Conservation (phyloP, 2,797 vertebrate genomes). For the Oreortyx pictus region DNA sequence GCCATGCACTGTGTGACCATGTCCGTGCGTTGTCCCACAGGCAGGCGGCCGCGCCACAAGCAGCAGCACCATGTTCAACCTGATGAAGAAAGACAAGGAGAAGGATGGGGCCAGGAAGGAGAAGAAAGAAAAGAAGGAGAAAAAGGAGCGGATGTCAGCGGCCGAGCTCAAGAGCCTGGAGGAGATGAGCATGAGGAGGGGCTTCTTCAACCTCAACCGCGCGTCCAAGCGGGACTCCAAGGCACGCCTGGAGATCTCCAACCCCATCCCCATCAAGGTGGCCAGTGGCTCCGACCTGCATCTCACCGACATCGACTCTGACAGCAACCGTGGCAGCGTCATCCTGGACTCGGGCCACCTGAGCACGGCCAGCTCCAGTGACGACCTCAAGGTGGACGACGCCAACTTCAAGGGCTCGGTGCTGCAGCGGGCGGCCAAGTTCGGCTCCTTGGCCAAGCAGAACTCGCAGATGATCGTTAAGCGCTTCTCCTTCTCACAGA, state of each 20-base stretch:
- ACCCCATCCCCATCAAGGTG: conserved; percentile 98
- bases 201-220: conserved; percentile 96
- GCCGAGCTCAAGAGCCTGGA: conserved; percentile 95
- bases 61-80: conserved; percentile 89
- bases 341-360: conserved; percentile 90
- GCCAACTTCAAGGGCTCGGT: conserved; percentile 88
- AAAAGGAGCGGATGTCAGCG: conserved; percentile 95
- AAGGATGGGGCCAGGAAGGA: conserved; percentile 87
- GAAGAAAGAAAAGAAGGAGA: conserved; percentile 94
- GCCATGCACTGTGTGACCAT: not conserved
- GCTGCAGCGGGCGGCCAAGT: conserved; percentile 91
- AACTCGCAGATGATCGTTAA: conserved; percentile 98
- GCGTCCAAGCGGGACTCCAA: conserved; percentile 92
- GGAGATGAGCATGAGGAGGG: conserved; percentile 95
- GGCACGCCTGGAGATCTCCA: conserved; percentile 94
- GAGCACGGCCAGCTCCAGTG: conserved; percentile 93
- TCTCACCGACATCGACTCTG: conserved; percentile 93
- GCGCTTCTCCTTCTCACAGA: conserved; percentile 95
- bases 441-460: conserved; percentile 93
- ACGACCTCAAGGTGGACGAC: conserved; percentile 89
- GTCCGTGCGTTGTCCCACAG: not conserved
- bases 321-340: conserved; percentile 93
- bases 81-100: conserved; percentile 94
- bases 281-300: conserved; percentile 91
- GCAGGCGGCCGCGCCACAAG: not conserved